Base-by-base conservation (phyloP, 1,140 invertebrate species). In the Microplitis mediator region DNA sequence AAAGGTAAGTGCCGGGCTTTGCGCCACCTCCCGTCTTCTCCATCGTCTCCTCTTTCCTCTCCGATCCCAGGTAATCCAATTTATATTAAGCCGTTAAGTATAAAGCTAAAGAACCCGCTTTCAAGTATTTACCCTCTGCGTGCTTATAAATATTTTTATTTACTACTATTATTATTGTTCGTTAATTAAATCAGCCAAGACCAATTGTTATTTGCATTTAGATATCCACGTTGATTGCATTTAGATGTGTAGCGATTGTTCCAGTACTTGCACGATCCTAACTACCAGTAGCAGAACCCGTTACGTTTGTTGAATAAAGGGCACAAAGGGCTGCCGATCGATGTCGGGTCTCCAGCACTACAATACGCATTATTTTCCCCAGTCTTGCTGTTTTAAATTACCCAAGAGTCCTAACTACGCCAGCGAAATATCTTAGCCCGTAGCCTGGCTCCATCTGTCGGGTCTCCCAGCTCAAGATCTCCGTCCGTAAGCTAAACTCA, bases 1-100 rank as follows among this genome's bases (percentile, higher is more conserved):
- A 94, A 94, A 92, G 92, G 92, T 93, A 87, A 89, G 88, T 81
- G 84, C 78, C 81, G 84, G 78, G 72, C 77, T 81, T 82, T 75
- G 78, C 76, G 74, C 16, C 63, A 39, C 32, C 14, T 14, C 34
- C 36, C 62, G 36, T 64, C 35, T 39, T 64, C 35, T 39, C 34
- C 39, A 66, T n/a, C 34, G 35, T 9, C 36, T 51, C 45, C 36
- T 39, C 9, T 14, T 39, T 60, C 32, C 31, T 45, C 39, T 51
- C 51, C 52, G 32, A 68, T 68, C 66, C 66, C 66, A 68, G 52
- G 52, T 54, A 54, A 54, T 54, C n/a, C 52, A n/a, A 54, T 54
- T 54, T 14, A 14, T 54, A 54, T 54, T 14, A n/a, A 14, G 52
- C 52, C n/a, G 13, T 54, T 13, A 6, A 45, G 39, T 45, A 11